phyloP scores from a whole-genome alignment of 92 coral and sea anemone species.

The Porites evermanni region DNA sequence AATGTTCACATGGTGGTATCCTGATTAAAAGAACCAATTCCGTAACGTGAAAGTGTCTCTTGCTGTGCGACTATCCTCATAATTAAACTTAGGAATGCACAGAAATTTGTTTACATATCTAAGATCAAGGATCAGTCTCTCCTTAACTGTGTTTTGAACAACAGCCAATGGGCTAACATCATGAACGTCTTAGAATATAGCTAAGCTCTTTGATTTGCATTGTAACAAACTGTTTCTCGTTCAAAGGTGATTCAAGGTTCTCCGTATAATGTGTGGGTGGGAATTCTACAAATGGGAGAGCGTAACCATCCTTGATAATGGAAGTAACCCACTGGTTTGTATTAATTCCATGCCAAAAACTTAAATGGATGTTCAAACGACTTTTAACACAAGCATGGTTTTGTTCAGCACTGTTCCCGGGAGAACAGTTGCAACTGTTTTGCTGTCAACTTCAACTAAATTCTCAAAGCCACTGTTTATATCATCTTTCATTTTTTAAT shows the following conservation, averaged over 20 bases:
- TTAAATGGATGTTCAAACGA: conserved; percentile 27
- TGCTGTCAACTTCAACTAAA: neutral
- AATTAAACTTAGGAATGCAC: conserved; percentile 3
- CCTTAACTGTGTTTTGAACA: conserved; percentile 9
- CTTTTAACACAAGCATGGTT: conserved; percentile 21
- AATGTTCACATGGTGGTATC: conserved; percentile 26
- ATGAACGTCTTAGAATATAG: neutral
- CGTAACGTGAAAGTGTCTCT: neutral
- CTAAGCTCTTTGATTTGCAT: neutral
- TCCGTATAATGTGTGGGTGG: neutral
- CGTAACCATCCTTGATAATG: conserved; percentile 29
- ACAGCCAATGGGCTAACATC: conserved; percentile 11
- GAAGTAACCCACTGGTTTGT: conserved; percentile 39
- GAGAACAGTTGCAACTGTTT: neutral
- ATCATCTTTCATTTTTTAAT: neutral
- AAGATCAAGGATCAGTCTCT: conserved; percentile 12
- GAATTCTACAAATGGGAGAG: conserved; percentile 41
- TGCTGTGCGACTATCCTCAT: conserved; percentile 24
- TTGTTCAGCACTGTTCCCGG: neutral
- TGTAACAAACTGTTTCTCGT: neutral
- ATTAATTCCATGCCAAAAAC: conserved; percentile 50
- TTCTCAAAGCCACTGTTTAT: neutral
- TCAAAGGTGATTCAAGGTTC: neutral
- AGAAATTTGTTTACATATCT: neutral
- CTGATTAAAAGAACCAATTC: conserved; percentile 41